A percentile compares a stretch with the other conserved stretches of the same genome.
phyloP scores from a whole-genome alignment of 1,140 invertebrate genomes.

The Drosophila yakuba region DNA sequence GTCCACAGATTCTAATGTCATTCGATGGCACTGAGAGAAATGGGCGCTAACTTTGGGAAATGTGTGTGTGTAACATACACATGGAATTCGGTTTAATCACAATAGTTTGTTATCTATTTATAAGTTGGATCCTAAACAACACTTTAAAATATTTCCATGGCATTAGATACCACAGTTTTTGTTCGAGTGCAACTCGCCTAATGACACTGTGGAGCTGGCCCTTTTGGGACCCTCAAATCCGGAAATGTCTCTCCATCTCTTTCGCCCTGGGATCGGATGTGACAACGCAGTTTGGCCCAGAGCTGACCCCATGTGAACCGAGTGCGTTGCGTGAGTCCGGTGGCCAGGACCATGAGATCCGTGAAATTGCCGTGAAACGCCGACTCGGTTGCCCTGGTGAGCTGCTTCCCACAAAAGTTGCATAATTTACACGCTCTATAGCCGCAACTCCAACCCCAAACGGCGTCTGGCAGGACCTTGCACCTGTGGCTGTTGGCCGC shows the following conservation, averaged over 20 bases:
- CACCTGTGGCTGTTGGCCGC: constrained; percentile 29
- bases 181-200: constrained; percentile 46
- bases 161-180: neutral
- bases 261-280: constrained; percentile 53
- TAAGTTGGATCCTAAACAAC: no score
- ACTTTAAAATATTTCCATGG: no score
- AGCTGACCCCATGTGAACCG: constrained; percentile 59
- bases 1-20: constrained; percentile 44
- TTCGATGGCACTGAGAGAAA: constrained; percentile 21
- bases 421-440: constrained; percentile 74
- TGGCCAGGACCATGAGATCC: constrained; percentile 35
- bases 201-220: constrained; percentile 52
- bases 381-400: constrained; percentile 55
- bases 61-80: no score
- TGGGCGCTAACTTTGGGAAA: no score
- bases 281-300: constrained; percentile 52
- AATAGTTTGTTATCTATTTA: no score
- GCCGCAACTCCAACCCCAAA: constrained; percentile 47
- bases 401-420: constrained; percentile 61
- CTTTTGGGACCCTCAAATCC: constrained; percentile 71
- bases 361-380: constrained; percentile 73
- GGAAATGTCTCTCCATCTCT: constrained; percentile 47
- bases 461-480: constrained; percentile 42
- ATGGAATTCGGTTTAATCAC: no score
- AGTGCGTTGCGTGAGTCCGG: constrained; percentile 24